These are phyloP conservation scores for Muricea muricata DNA, from an alignment of 92 coral and sea anemone species.

Conservation along the genomic window DNA sequence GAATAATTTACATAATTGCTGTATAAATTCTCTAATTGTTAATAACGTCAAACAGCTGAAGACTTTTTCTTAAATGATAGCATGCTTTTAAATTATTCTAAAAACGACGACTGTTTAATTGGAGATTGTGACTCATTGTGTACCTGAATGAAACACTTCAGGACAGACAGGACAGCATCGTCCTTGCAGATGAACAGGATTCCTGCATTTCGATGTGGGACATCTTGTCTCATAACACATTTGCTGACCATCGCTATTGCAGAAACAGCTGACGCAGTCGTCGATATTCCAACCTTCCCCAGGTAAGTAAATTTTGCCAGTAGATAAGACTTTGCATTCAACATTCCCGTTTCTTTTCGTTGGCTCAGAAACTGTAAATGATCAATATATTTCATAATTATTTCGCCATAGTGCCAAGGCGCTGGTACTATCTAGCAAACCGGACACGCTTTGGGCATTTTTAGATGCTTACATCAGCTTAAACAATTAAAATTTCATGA, in stretches of 20 bases:
- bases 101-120: not conserved
- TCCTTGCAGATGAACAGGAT: slow-evolving; percentile 83
- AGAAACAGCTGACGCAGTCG: slow-evolving; percentile 92
- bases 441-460: too few species aligned
- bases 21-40: too few species aligned
- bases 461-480: too few species aligned
- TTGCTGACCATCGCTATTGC: slow-evolving; percentile 85
- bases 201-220: slow-evolving; percentile 76
- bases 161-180: slow-evolving; percentile 97
- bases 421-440: too few species aligned
- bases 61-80: too few species aligned
- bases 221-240: slow-evolving; percentile 92
- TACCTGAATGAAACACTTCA: slow-evolving; percentile 43
- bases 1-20: too few species aligned
- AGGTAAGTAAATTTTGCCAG: slow-evolving; percentile 80
- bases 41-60: too few species aligned
- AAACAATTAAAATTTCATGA: too few species aligned
- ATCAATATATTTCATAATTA: not conserved
- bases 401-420: not conserved
- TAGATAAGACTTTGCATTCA: slow-evolving; percentile 77
- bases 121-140: not conserved
- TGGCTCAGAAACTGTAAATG: not conserved
- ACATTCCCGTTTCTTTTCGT: slow-evolving; percentile 68
- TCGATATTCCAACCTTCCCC: slow-evolving; percentile 96
- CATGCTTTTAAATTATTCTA: not conserved